phyloP scores from a whole-genome alignment of 2,888 invertebrate genomes.

The Himalopsyche tibetana region DNA sequence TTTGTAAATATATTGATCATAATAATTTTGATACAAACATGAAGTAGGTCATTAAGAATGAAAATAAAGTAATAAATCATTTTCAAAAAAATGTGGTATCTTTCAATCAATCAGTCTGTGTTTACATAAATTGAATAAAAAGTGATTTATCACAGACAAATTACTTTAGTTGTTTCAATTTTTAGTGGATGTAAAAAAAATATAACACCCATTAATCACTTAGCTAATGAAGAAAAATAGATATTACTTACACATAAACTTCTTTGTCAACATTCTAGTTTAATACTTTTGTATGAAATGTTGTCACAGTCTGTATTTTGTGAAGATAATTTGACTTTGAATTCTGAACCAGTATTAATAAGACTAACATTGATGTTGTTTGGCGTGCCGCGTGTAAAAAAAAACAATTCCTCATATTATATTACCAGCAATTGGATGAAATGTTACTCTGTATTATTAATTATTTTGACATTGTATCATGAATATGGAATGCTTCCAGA shows the following conservation, averaged over 20 bases:
- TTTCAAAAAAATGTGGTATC: no score
- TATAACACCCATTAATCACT: not conserved
- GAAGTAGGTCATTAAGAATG: no score
- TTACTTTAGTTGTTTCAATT: no score
- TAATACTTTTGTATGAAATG: not conserved
- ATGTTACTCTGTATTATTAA: conserved; percentile 2
- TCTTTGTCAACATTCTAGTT: not conserved
- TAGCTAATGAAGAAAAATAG: not conserved
- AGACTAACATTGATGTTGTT: not conserved
- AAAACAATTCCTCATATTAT: not conserved
- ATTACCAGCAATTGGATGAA: conserved; percentile 6
- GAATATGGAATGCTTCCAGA: conserved; percentile 17
- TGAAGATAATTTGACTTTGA: conserved; percentile 4
- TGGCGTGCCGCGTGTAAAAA: conserved; percentile 10
- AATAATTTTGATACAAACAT: no score
- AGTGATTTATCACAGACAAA: no score
- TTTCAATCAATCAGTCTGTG: no score
- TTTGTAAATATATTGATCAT: no score
- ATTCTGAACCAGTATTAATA: conserved; percentile 25
- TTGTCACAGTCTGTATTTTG: not conserved
- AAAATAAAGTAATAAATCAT: no score
- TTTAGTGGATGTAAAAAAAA: not conserved
- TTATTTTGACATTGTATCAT: not conserved
- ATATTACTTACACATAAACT: not conserved
- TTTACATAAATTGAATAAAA: no score